Percentiles rank a stretch among this genome's conserved stretches.
phyloP scores from a whole-genome alignment of 1,140 invertebrate species.

The Polypedilum pembai region DNA sequence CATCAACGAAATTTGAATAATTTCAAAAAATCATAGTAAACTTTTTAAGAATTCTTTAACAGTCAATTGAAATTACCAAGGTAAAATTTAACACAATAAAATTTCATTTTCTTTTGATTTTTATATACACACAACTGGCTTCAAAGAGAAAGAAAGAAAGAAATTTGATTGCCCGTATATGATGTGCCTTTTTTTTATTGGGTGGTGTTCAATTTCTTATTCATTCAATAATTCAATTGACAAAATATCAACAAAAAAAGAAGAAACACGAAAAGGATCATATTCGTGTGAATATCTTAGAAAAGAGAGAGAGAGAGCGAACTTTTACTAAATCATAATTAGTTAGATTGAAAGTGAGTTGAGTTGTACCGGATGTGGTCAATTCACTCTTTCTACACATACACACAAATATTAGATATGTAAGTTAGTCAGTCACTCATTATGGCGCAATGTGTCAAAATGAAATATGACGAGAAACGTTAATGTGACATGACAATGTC shows the following conservation, averaged over 20 bases:
- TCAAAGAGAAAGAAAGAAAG: neutral
- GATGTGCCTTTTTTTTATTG: neutral
- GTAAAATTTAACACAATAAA: too few species aligned
- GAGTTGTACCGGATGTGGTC: conserved; percentile 2
- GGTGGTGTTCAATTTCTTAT: conserved; percentile 5
- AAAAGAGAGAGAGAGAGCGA: neutral
- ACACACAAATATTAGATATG: neutral
- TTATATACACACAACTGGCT: too few species aligned
- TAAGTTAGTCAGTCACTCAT: neutral
- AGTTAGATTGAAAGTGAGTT: conserved; percentile 23
- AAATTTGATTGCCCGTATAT: conserved; percentile 3
- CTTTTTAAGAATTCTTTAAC: too few species aligned
- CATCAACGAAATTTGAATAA: too few species aligned
- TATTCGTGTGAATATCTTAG: neutral
- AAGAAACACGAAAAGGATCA: neutral
- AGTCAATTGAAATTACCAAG: too few species aligned
- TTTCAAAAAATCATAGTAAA: too few species aligned
- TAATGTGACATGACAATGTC: neutral
- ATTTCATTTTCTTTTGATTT: neutral
- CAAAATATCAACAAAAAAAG: neutral
- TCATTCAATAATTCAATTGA: conserved; percentile 15
- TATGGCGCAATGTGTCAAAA: neutral
- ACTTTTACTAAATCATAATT: neutral
- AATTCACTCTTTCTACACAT: neutral
- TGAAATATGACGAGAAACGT: neutral